These are phyloP conservation scores for Platalea minor DNA, from an alignment of 2,797 vertebrate species.

Conservation along the genomic window DNA sequence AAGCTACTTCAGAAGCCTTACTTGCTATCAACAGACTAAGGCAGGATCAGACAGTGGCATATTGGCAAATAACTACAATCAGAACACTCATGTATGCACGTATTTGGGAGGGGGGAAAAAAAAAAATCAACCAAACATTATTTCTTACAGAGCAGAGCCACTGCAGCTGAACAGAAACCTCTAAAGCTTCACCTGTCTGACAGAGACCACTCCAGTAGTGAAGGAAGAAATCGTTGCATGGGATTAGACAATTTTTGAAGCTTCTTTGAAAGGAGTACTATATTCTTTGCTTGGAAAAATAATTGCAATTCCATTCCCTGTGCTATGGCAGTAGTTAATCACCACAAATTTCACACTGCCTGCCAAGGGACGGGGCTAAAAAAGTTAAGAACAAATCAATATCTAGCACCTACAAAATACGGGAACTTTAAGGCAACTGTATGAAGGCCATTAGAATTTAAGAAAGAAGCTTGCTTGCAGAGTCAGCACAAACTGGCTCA, in stretches of 20 bases:
- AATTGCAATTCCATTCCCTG: not conserved
- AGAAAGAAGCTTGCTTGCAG: not conserved
- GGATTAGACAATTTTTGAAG: not conserved
- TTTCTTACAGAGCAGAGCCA: not conserved
- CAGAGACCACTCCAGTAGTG: not conserved
- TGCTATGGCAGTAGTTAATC: not conserved
- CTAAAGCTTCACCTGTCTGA: not conserved
- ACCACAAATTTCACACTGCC: not conserved
- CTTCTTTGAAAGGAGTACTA: not conserved
- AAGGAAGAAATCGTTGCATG: not conserved
- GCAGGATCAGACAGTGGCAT: not conserved
- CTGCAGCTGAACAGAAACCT: not conserved
- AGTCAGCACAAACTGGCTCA: not conserved
- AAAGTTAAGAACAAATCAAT: not conserved
- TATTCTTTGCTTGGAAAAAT: not conserved
- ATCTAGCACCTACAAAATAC: not conserved
- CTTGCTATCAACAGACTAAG: not conserved
- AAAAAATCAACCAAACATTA: not conserved
- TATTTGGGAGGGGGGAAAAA: not conserved
- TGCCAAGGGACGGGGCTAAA: not conserved
- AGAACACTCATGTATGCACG: not conserved
- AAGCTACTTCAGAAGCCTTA: not conserved
- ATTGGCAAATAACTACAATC: not conserved
- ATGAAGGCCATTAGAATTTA: not conserved
- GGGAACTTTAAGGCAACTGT: not conserved